Evolutionary conservation across 64 coral and sea anemone species (phyloP).

Genomic region (Astreopora myriophthalma): DNA sequence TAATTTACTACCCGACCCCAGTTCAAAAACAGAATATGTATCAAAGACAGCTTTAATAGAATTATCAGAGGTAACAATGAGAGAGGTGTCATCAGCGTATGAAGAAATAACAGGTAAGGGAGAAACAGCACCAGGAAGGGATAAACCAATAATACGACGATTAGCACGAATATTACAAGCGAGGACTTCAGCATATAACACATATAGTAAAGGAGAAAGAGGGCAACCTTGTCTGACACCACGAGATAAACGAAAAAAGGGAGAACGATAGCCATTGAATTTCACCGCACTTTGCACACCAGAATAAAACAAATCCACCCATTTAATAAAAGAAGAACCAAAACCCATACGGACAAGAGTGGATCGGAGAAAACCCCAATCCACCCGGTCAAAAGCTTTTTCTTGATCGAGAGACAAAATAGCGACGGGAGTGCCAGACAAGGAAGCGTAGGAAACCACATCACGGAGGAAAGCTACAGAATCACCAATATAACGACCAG

Average conservation of each 20-base stretch:
- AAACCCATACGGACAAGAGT: background rate
- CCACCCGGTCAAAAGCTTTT: background rate
- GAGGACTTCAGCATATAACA: too few species aligned
- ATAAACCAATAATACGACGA: background rate
- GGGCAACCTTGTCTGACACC: too few species aligned
- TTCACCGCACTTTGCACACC: background rate
- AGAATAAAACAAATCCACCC: background rate
- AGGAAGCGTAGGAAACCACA: background rate
- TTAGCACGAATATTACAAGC: background rate
- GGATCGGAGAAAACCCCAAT: background rate
- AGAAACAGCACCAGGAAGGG: background rate
- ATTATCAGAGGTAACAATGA: background rate
- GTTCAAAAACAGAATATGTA: background rate
- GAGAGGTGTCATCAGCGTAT: background rate
- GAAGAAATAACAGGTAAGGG: background rate
- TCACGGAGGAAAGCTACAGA: background rate
- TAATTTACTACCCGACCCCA: background rate
- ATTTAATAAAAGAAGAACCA: background rate
- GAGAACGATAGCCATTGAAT: background rate
- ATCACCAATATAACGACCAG: background rate
- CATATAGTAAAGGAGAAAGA: too few species aligned
- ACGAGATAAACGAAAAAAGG: background rate
- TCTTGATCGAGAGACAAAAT: background rate
- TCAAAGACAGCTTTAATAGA: background rate
- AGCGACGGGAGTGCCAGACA: background rate